A percentile compares a stretch with the other conserved stretches of the same genome.
Evolutionary conservation across 1,140 invertebrate genomes (phyloP).

Genomic region (Diprion similis): DNA sequence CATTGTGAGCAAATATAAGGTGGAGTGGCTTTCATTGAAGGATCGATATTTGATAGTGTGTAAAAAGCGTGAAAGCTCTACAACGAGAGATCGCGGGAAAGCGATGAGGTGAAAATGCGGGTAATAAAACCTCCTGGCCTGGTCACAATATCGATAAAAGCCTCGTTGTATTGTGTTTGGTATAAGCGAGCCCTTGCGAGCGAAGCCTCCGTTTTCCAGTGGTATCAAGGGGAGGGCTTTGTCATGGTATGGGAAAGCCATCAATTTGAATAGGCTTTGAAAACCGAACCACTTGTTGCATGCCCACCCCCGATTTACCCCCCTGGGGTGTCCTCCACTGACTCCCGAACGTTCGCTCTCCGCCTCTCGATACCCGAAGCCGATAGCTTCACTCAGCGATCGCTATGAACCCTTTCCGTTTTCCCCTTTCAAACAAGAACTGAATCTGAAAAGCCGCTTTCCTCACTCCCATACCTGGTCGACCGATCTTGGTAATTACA

Average conservation of each 20-base stretch:
- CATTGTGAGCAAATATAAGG: too few species aligned
- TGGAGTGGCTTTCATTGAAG: constrained; percentile 18
- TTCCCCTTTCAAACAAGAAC: not conserved
- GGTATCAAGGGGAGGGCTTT: constrained; percentile 45
- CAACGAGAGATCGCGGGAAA: constrained; percentile 46
- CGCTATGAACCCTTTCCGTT: constrained; percentile 43
- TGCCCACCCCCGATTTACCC: constrained; percentile 38
- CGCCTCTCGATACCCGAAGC: constrained; percentile 61
- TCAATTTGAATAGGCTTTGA: constrained; percentile 66
- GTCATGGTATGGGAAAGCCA: constrained; percentile 65
- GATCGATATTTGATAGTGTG: constrained; percentile 51
- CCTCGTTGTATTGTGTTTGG: constrained; percentile 52
- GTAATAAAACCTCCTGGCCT: constrained; percentile 53
- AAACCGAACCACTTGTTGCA: constrained; percentile 65
- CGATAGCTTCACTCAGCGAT: constrained; percentile 61
- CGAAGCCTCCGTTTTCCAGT: constrained; percentile 38
- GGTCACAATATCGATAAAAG: constrained; percentile 60
- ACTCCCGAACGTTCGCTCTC: constrained; percentile 52
- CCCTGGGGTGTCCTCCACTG: constrained; percentile 29
- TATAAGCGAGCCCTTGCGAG: constrained; percentile 22
- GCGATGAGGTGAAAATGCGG: constrained; percentile 61
- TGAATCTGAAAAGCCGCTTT: not conserved
- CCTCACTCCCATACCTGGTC: not conserved
- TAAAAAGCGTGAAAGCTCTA: constrained; percentile 41
- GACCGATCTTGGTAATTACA: not conserved